phyloP scores from a whole-genome alignment of 2,797 vertebrate genomes.

The Setipinna tenuifilis region DNA sequence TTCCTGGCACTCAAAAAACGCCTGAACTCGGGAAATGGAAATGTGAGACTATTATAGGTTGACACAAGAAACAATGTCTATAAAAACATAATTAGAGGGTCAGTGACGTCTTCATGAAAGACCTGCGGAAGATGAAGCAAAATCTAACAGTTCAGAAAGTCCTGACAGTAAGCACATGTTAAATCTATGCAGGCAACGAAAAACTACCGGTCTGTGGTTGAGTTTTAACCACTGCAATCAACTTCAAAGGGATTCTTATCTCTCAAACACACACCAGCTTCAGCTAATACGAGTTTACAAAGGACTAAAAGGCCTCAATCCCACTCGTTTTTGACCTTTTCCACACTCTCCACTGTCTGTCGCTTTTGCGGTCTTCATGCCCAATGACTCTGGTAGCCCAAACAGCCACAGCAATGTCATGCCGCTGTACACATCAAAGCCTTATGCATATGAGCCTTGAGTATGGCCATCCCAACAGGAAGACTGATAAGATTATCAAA shows the following conservation, averaged over 20 bases:
- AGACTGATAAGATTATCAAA: conserved; percentile 44
- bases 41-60: too few relatives aligned
- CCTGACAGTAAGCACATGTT: neutral
- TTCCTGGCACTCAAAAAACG: neutral
- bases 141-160: neutral
- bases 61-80: neutral
- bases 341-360: neutral
- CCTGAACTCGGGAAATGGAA: too few relatives aligned
- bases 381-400: conserved; percentile 19
- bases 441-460: conserved; percentile 23
- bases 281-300: neutral
- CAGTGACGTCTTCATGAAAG: neutral
- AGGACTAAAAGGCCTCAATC: neutral
- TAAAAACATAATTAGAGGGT: neutral
- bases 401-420: conserved; percentile 34
- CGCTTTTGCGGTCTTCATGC: neutral
- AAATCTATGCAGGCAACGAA: conserved; percentile 25
- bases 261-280: conserved; percentile 21
- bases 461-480: conserved; percentile 28
- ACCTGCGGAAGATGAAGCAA: neutral
- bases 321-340: neutral
- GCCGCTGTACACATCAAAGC: neutral
- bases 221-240: conserved; percentile 66
- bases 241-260: conserved; percentile 69
- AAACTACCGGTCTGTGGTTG: conserved; percentile 73